Base-by-base conservation (phyloP, 1,140 invertebrate genomes). In the Pseudomyrmex sp. region DNA sequence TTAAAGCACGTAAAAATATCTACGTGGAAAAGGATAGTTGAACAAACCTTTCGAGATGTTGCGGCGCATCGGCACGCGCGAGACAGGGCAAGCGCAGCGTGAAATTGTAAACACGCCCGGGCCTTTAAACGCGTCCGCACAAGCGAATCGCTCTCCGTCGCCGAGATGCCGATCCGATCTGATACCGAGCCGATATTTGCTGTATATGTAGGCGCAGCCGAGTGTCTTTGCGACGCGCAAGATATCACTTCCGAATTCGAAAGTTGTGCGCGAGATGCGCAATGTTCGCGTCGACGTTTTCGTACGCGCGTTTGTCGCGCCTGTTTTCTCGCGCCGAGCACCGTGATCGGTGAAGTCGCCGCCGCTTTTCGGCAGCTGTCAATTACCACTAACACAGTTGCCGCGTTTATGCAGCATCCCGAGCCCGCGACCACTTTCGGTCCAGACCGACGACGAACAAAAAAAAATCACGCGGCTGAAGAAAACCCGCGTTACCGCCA, bases 301-400 rank as follows among this genome's bases (percentile, higher is more conserved):
- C 44, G 48, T 50, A 0, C 48, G n/a, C 69, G n/a, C 15, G 9
- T 35, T 35, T 35, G 2, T 66, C 56, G 44, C 73, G 73, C 52
- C 8, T 52, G 44, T 44, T 46, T 2, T 13, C n/a, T 66, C 66
- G 20, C 20, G 65, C 20, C 76, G 52, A 26, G 48, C 26, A 35
- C 62, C n/a, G 13, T 65, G 63, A 26, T 35, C 73, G 72, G 7
- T 48, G 46, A 48, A 54, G 13, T 23, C 26, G 44, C n/a, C 61
- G 59, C 5, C 35, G 87, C 88, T 92, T 92, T 92, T 92, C 91
- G 91, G 90, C 91, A 91, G 91, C 92, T 92, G 91, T 93, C 92
- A 93, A 91, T 91, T 92, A 93, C 88, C 85, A 79, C 90, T 76
- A 86, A 90, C 88, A 86, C 88, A 85, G 85, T 85, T 87, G 80